Evolutionary conservation across 1,140 invertebrate species (phyloP).

Genomic region (Platorchestia sp.): DNA sequence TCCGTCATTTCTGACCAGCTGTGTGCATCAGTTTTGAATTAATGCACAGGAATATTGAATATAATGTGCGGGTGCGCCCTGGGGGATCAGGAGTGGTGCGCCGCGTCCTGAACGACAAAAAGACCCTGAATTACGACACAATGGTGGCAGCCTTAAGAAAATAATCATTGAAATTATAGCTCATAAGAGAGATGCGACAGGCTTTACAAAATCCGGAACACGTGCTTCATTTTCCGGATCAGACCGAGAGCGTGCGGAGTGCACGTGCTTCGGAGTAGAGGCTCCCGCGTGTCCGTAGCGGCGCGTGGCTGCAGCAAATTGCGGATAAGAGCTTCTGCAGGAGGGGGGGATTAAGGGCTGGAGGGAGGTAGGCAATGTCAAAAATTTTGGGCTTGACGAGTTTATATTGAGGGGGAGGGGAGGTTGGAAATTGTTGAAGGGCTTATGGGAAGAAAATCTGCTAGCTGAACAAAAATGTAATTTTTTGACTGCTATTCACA

Average conservation of each 20-base stretch:
- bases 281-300: constrained; percentile 5
- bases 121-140: background rate
- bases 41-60: background rate
- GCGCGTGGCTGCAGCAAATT: background rate
- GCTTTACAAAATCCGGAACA: constrained; percentile 20
- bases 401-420: background rate
- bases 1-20: no score
- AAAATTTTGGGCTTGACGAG: background rate
- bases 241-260: background rate
- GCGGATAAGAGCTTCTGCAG: background rate
- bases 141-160: background rate
- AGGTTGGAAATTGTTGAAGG: background rate
- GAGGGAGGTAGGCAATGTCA: background rate
- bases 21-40: no score
- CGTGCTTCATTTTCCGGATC: constrained; percentile 32
- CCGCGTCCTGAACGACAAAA: background rate
- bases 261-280: background rate
- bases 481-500: no score
- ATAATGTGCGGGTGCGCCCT: background rate
- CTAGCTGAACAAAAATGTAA: background rate
- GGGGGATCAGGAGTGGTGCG: background rate
- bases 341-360: no score
- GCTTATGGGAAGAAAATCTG: background rate
- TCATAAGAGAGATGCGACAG: background rate
- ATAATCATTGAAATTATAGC: constrained; percentile 21